These are phyloP conservation scores for Luidia sarsii DNA, from an alignment of 53 echinoderm and acorn worm genomes.

Conservation along the genomic window DNA sequence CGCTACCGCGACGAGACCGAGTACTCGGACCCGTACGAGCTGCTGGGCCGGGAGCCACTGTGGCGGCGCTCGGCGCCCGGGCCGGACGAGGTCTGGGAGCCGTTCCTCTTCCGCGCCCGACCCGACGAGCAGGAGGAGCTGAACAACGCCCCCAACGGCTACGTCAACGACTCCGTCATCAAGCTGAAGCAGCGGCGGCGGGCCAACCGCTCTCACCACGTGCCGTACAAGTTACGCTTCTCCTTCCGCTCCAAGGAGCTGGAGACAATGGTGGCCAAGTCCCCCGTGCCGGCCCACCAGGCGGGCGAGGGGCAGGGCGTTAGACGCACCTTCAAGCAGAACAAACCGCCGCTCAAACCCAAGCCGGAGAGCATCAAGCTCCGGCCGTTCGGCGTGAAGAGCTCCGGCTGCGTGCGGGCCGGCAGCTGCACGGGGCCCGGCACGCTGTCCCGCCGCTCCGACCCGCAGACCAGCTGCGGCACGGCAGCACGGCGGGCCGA, in stretches of 20 bases:
- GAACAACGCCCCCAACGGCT: constrained; percentile 70
- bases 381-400: neutral
- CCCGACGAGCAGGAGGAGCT: constrained; percentile 45
- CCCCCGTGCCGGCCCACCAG: constrained; percentile 23
- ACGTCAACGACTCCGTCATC: constrained; percentile 77
- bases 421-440: constrained; percentile 2
- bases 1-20: constrained; percentile 68
- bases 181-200: constrained; percentile 66
- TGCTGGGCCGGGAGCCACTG: constrained; percentile 51
- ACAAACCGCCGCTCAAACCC: constrained; percentile 74
- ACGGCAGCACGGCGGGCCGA: neutral
- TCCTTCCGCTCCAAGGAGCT: constrained; percentile 57
- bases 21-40: constrained; percentile 77
- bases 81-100: constrained; percentile 54
- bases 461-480: constrained; percentile 14
- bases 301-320: constrained; percentile 33
- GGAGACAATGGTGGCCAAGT: too few relatives aligned
- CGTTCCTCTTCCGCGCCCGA: constrained; percentile 43
- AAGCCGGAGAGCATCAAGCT: constrained; percentile 72
- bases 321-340: constrained; percentile 41
- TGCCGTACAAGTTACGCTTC: constrained; percentile 58
- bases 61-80: constrained; percentile 59
- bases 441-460: constrained; percentile 15
- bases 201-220: constrained; percentile 16
- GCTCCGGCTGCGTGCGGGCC: neutral